Evolutionary conservation across 2,797 vertebrate genomes (phyloP), one percentile per base, ranked within the genome.

Genomic region (Acipenser ruthenus): DNA sequence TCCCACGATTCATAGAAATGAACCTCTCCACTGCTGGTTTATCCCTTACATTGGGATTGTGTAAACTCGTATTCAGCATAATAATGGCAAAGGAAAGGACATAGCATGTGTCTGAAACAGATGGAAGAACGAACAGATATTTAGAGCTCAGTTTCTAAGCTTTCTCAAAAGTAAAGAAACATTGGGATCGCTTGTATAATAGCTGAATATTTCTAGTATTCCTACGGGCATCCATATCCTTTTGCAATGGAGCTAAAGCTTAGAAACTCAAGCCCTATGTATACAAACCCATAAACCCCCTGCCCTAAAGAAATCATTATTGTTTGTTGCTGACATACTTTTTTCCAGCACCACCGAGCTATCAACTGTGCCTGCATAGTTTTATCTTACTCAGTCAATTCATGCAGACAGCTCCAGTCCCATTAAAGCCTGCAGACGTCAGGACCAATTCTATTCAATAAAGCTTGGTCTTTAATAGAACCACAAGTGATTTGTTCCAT

Each of bases 51-150:
- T 98, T 98, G 70, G 95, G 96, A 83, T 99, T 99, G 76, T 99
- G 95, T 65, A 98, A 90, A 75, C 96, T 99, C 79, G 96, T 99
- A 77, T 98, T 99, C 66, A 99, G 86, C 96, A 98, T 99, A 79
- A 98, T 99, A 87, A 98, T 95, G 0, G 96, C 95, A 8, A 98
- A 99, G 0, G 96, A 99, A 60, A 99, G 88, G 70, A 99, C 93
- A 0, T 98, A 99, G 85, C 96, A 98, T 0, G 95, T 98, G 77
- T 99, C 96, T 99, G 86, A 68, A 78, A 75, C 82, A 66, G 80
- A 83, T 37, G 37, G 4, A 37, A 37, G 37, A 37, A 37, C 37
- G 18, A 18, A 18, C 18, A 18, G 18, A 18, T 18, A 18, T 18
- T 18, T 18, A 1, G 18, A 37, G 3, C 5, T 5, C 37, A 37